A percentile compares a stretch with the other conserved stretches of the same genome.
Evolutionary conservation across 2,113 vertebrate species (phyloP).

Genomic region (Coreoperca whiteheadi): DNA sequence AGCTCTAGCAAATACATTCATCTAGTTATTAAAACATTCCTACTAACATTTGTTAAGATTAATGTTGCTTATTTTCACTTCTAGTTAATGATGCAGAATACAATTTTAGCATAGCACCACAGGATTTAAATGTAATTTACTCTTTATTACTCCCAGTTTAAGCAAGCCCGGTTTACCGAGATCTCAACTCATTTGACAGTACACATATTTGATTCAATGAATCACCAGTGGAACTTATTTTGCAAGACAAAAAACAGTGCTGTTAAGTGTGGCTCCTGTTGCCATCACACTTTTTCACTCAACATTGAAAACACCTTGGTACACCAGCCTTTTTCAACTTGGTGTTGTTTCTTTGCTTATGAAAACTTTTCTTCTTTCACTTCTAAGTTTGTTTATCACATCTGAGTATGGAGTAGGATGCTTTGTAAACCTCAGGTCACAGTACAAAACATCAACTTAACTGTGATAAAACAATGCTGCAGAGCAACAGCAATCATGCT

Average conservation of each 20-base stretch:
- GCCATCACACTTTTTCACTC: neutral
- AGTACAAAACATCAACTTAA: slow-evolving; percentile 16
- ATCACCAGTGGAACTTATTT: too few species aligned
- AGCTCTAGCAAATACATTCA: too few species aligned
- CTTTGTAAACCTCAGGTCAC: slow-evolving; percentile 31
- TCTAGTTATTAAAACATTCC: too few species aligned
- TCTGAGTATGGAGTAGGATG: neutral
- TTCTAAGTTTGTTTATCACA: slow-evolving; percentile 35
- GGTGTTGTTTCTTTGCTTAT: slow-evolving; percentile 17
- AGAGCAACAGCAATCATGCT: slow-evolving; percentile 14
- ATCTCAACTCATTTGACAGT: too few species aligned
- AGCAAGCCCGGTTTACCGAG: too few species aligned
- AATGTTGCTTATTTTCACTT: too few species aligned
- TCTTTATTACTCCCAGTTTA: too few species aligned
- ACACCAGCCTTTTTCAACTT: neutral
- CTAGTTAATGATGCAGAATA: too few species aligned
- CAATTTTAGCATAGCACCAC: too few species aligned
- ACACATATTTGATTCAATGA: too few species aligned
- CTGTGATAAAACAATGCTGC: slow-evolving; percentile 23
- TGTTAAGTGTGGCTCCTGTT: neutral
- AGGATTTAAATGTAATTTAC: too few species aligned
- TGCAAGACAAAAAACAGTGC: neutral
- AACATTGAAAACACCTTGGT: slow-evolving; percentile 7
- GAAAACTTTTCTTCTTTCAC: slow-evolving; percentile 25
- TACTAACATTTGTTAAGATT: too few species aligned